Evolutionary conservation across 1,140 invertebrate genomes (phyloP).

Genomic region (Pomacea maculata): DNA sequence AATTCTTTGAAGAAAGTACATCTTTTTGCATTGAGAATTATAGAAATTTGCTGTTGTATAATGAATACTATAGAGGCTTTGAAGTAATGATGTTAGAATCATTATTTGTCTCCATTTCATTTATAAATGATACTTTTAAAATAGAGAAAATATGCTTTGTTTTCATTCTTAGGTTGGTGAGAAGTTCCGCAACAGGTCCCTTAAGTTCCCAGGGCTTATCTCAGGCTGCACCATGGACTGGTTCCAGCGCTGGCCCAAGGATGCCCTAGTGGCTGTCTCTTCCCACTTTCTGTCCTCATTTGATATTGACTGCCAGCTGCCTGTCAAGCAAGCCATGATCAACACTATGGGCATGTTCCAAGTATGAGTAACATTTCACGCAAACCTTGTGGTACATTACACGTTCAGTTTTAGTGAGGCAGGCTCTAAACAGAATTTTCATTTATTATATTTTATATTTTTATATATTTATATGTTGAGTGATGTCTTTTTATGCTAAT

Average conservation of each 20-base stretch:
- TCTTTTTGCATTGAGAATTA: no score
- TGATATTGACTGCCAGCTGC: constrained; percentile 83
- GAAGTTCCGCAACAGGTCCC: constrained; percentile 77
- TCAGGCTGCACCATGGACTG: constrained; percentile 97
- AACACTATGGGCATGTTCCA: constrained; percentile 79
- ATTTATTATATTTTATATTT: not conserved
- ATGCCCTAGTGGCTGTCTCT: constrained; percentile 91
- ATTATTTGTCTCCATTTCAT: not conserved
- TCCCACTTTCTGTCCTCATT: constrained; percentile 90
- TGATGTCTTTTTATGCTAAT: not conserved
- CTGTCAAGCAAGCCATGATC: constrained; percentile 86
- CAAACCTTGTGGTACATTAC: not conserved
- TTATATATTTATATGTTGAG: not conserved
- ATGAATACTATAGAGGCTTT: not conserved
- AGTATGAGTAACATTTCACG: constrained; percentile 36
- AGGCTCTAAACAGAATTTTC: not conserved
- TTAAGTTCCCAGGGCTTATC: constrained; percentile 94
- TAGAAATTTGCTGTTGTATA: no score
- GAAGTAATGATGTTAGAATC: not conserved
- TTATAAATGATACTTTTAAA: not conserved
- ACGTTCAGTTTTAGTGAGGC: not conserved
- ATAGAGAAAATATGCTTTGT: constrained; percentile 1
- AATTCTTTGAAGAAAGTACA: not conserved
- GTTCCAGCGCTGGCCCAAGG: constrained; percentile 97
- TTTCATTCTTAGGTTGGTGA: constrained; percentile 57